Base-by-base conservation (phyloP, 1,140 invertebrate species). In the Caenorhabditis elegans region DNA sequence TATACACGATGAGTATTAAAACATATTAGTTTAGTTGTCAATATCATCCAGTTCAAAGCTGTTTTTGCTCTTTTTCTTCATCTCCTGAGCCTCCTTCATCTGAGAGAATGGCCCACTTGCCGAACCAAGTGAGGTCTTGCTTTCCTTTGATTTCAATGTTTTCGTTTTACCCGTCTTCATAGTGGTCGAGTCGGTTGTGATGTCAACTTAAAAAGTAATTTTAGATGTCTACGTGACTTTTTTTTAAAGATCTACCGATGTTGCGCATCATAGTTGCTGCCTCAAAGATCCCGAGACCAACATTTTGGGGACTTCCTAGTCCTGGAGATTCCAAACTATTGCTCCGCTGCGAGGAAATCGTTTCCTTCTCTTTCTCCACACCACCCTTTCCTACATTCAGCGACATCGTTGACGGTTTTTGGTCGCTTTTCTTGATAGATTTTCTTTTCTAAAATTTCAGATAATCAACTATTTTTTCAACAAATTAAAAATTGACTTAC, bases 11-110 rank as follows among this genome's bases (percentile, higher is more conserved):
- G n/a, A n/a, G n/a, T n/a, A n/a, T n/a, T n/a, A n/a, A n/a, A n/a
- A n/a, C n/a, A n/a, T n/a, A n/a, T n/a, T n/a, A n/a, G n/a, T 49
- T 49, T n/a, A 49, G 6, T 24, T 6, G 19, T 53, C 49, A 53
- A 24, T n/a, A 26, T 24, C 11, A 24, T 70, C 60, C 3, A 19
- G 34, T 1, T 70, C 60, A 34, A 70, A 70, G n/a, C 34, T 39
- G 34, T 70, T 70, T 19, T 70, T 70, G 26, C 60, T 31, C 60
- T 70, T 70, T 39, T 31, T 70, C 60, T 70, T 70, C 60, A 70
- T 70, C 34, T 70, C 60, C 34, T 70, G 60, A 70, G 60, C 60
- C 34, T 70, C 60, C 22, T 70, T 70, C 60, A 70, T 70, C n/a
- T 70, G 60, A 22, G 60, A 31, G 26, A 70, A 70, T 39, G 60